These are phyloP conservation scores for Gopherus evgoodei DNA, from an alignment of 2,113 vertebrate species.

Conservation along the genomic window DNA sequence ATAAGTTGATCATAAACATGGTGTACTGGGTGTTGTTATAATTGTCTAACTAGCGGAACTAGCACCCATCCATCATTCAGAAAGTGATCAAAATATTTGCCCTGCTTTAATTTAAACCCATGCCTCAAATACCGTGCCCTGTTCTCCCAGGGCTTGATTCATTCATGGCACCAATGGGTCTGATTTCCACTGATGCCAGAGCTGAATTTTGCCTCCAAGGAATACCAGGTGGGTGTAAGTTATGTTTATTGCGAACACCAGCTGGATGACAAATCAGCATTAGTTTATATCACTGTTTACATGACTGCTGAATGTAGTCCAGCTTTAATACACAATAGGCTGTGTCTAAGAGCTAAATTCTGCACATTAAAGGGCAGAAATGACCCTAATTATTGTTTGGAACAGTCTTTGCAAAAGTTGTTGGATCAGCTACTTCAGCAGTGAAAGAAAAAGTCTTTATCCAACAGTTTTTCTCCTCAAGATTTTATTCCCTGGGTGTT, in stretches of 20 bases:
- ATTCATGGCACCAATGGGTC: fast-evolving
- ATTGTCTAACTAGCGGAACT: fast-evolving
- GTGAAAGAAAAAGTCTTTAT: background rate
- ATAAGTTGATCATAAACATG: fast-evolving
- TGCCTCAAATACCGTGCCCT: no score
- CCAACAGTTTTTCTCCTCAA: background rate
- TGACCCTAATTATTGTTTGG: background rate
- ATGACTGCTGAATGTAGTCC: fast-evolving
- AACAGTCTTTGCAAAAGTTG: background rate
- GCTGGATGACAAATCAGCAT: fast-evolving
- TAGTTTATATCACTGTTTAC: fast-evolving
- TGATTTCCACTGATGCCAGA: fast-evolving
- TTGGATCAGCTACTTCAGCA: background rate
- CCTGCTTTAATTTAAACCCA: fast-evolving
- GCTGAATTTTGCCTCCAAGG: fast-evolving
- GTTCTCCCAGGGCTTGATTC: background rate
- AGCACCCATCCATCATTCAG: background rate
- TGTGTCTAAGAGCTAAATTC: background rate
- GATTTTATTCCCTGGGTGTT: background rate
- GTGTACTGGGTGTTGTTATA: fast-evolving
- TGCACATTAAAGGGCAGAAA: background rate
- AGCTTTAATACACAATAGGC: fast-evolving
- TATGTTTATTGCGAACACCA: fast-evolving
- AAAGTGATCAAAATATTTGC: fast-evolving
- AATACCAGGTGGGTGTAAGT: background rate